These are phyloP conservation scores for Oreochromis grahami DNA, from an alignment of 2,797 vertebrate genomes.

Conservation along the genomic window DNA sequence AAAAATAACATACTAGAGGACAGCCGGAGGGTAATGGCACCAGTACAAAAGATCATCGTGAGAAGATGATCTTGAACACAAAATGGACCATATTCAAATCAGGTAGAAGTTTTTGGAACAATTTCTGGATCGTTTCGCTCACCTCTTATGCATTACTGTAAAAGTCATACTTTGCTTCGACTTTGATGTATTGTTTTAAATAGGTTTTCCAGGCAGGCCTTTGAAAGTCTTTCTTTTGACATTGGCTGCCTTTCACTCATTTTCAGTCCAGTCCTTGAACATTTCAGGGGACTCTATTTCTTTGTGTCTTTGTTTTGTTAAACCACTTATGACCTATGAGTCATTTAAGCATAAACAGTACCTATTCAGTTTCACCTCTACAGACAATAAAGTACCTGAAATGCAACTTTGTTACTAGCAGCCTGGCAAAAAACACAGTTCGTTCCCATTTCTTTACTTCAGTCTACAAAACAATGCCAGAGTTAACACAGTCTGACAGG, in stretches of 20 bases:
- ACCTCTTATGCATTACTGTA: rapidly evolving
- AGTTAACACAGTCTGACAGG: neutral
- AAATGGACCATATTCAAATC: neutral
- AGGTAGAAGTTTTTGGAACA: neutral
- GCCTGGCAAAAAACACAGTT: too few species aligned
- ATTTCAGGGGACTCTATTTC: neutral
- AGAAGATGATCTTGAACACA: neutral
- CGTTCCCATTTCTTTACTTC: too few species aligned
- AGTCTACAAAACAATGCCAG: too few species aligned
- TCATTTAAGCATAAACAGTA: neutral
- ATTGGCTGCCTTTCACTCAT: neutral
- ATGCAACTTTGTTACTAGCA: neutral
- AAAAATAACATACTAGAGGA: rapidly evolving
- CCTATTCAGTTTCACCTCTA: neutral
- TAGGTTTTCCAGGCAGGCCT: neutral
- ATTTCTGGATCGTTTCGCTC: neutral
- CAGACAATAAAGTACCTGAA: neutral
- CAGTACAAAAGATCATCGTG: rapidly evolving
- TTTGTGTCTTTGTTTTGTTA: neutral
- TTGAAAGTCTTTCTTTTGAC: neutral
- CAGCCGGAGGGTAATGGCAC: rapidly evolving
- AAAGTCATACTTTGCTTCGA: rapidly evolving
- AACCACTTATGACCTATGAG: neutral
- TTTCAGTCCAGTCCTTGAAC: rapidly evolving
- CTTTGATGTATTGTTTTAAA: neutral